Base-by-base conservation (phyloP, 2,888 invertebrate species). In the Ornithoptera alexandrae region DNA sequence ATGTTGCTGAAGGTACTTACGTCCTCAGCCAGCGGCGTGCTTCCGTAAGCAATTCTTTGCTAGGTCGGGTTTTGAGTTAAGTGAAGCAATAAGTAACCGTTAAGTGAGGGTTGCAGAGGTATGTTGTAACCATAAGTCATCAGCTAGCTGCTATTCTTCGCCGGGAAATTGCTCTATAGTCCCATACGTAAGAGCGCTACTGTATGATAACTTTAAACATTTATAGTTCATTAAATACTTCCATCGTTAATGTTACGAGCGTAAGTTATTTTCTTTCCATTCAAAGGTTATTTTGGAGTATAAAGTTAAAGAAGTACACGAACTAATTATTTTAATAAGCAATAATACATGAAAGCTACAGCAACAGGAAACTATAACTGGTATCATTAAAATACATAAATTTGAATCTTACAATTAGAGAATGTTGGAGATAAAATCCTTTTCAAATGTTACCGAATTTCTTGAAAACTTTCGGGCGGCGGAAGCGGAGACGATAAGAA, bases 21-120 rank as follows among this genome's bases (percentile, higher is more conserved):
- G 78, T 79, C 75, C 74, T 76, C 77, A 77, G 79, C 75, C 74
- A 72, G 77, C 74, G 72, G 75, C 77, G 74, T 75, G 82, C 81
- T 83, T 85, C 82, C 83, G 79, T 76, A 73, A 75, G 82, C 82
- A 83, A 83, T 85, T 84, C 85, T 87, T 86, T 82, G 78, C 76
- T 73, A 75, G 77, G 78, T 81, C 79, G 79, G 79, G 81, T 83
- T 88, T 84, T 84, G 82, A 88, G 85, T 86, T 88, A 87, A 86
- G 86, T 68, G 68, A 68, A 71, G 71, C 71, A 71, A 71, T 71
- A 71, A 71, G 68, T 71, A 71, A 68, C 68, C 62, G 68, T 68
- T 68, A 71, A 71, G 71, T 71, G 65, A 57, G 62, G 65, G 62
- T 64, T 71, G 71, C 58, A 68, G 59, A 24, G 71, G 68, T 62